These are phyloP conservation scores for Stictocephala bisonia DNA, from an alignment of 2,888 invertebrate species.

Conservation along the genomic window DNA sequence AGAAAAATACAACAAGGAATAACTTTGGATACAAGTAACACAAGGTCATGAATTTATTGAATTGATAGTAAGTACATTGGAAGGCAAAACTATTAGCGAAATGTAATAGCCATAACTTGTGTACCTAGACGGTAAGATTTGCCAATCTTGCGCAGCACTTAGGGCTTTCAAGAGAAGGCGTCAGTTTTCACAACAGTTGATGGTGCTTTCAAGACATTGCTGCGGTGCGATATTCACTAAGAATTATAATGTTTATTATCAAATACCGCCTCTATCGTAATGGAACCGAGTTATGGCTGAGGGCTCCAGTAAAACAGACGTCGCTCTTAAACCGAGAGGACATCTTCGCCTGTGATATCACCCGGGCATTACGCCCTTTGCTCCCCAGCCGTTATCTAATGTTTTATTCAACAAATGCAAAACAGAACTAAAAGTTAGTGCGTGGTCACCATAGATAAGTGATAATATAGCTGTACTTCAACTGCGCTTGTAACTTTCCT, in stretches of 20 bases:
- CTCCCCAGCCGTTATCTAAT: constrained; percentile 19
- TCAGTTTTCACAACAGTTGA: constrained; percentile 3
- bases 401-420: constrained; percentile 33
- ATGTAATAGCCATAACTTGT: no score
- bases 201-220: not conserved
- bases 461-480: constrained; percentile 11
- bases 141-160: not conserved
- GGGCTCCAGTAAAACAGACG: constrained; percentile 3
- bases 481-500: not conserved
- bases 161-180: constrained; percentile 15
- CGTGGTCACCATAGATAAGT: no score
- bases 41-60: no score
- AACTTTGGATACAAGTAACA: no score
- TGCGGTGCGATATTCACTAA: constrained; percentile 25
- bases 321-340: constrained; percentile 28
- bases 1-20: no score
- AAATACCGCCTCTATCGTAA: constrained; percentile 29
- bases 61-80: no score
- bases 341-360: constrained; percentile 13
- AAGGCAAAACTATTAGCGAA: no score
- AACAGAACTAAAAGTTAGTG: constrained; percentile 27
- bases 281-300: constrained; percentile 15
- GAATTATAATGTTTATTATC: constrained; percentile 38
- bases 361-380: constrained; percentile 17
- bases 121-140: no score